Base-by-base conservation (phyloP, 2,888 invertebrate species). In the Strigamia maritima region DNA sequence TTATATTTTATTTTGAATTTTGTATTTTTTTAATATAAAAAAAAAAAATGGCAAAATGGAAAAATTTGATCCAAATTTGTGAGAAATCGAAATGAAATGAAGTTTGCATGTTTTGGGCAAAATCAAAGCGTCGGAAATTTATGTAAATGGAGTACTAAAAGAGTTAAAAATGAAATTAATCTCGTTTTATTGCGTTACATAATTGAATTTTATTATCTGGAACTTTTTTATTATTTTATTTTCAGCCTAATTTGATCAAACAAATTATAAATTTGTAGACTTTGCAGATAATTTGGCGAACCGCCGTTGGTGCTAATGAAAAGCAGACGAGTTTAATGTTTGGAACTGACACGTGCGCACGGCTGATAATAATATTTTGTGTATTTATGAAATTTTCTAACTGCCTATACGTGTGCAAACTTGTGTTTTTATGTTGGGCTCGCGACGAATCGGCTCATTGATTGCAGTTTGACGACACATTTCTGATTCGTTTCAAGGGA, bases 261-360 rank as follows among this genome's bases (percentile, higher is more conserved):
- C 60, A 60, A 60, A 60, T 60, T 6, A 60, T 19, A 60, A 6
- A 60, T 60, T 60, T 60, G 60, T 60, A n/a, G 60, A 60, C 60
- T 60, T 60, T 60, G 60, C n/a, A 60, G 60, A 60, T 60, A 60
- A 60, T 60, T 60, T 60, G 60, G 60, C 60, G 14, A 44, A 44
- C n/a, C 24, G 4, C n/a, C 22, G 60, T 8, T 60, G 60, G 16
- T 60, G 24, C 16, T 19, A 60, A 60, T 60, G 60, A 60, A 60
- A 60, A 60, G 16, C 60, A 60, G 24, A 60, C 8, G 24, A 24
- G 19, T 60, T 60, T 60, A 60, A 60, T 60, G 60, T 24, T 22
- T 60, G 60, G 4, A 8, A 60, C 19, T 60, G 60, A 60, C 60
- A 60, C 60, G 60, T 60, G 60, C 60, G 24, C 60, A 19, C 22